Conservation (phyloP, 1,140 invertebrate genomes). For the Drosophila sturtevanti region DNA sequence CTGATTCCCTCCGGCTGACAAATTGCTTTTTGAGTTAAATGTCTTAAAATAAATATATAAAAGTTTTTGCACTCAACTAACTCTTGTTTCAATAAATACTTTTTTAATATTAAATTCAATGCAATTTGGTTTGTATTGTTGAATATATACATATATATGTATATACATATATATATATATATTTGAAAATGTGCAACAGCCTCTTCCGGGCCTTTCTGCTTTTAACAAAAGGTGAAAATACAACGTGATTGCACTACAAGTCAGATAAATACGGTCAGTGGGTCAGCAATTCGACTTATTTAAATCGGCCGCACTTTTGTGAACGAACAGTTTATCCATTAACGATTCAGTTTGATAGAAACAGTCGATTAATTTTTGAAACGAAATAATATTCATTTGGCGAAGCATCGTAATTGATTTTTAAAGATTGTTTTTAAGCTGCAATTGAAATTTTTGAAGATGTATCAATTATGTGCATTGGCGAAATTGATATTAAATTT, state of each 20-base stretch:
- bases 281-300: neutral
- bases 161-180: too few relatives aligned
- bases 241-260: neutral
- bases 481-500: too few relatives aligned
- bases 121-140: neutral
- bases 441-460: too few relatives aligned
- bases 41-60: neutral
- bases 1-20: neutral
- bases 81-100: neutral
- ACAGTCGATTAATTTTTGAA: neutral
- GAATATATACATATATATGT: too few relatives aligned
- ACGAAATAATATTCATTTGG: neutral
- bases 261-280: neutral
- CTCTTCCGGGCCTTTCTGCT: neutral
- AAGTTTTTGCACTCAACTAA: neutral
- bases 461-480: too few relatives aligned
- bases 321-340: neutral
- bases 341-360: neutral
- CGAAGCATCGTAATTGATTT: neutral
- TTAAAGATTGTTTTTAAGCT: neutral
- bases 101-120: neutral
- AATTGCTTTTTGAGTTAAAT: neutral
- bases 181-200: neutral
- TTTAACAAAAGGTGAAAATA: too few relatives aligned
- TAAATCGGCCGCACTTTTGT: neutral